Base-by-base conservation (phyloP, 2,888 invertebrate genomes). In the Bedellia somnulentella region DNA sequence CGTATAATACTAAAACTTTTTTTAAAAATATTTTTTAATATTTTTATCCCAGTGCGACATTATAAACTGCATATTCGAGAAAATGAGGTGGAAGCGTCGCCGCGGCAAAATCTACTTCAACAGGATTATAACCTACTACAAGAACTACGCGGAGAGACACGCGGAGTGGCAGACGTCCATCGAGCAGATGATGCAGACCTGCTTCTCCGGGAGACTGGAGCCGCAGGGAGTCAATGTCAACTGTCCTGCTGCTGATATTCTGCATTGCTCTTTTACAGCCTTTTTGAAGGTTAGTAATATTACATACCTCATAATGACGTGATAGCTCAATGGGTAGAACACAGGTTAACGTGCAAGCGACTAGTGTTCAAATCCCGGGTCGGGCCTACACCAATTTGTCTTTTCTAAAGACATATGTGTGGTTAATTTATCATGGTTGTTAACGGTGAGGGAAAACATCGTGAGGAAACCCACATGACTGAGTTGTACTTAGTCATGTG, bases 241-340 rank as follows among this genome's bases (percentile, higher is more conserved):
- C 38, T 70, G 70, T 17, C 61, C 67, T 0, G 52, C 60, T 0
- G 67, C 51, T 36, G 70, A 70, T 24, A 37, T 59, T 17, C 38
- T 54, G 30, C 46, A 52, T 15, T 70, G 70, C 36, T 33, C 44
- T 1, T 31, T 53, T 2, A 37, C 45, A 1, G 48, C 43, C 12
- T 63, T 66, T 26, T 42, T 63, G 15, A 57, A 42, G 55, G 70
- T 70, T 37, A 37, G 40, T 35, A 15, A 29, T 27, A n/a, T n/a
- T n/a, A n/a, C n/a, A n/a, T n/a, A n/a, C n/a, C n/a, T n/a, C n/a
- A n/a, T n/a, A n/a, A n/a, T n/a, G n/a, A n/a, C n/a, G n/a, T n/a
- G n/a, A n/a, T n/a, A n/a, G n/a, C n/a, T n/a, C n/a, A n/a, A n/a
- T n/a, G n/a, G n/a, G n/a, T n/a, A n/a, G n/a, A n/a, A n/a, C n/a